Evolutionary conservation across 2,113 vertebrate species (phyloP).

Genomic region (Oreamnos americanus): DNA sequence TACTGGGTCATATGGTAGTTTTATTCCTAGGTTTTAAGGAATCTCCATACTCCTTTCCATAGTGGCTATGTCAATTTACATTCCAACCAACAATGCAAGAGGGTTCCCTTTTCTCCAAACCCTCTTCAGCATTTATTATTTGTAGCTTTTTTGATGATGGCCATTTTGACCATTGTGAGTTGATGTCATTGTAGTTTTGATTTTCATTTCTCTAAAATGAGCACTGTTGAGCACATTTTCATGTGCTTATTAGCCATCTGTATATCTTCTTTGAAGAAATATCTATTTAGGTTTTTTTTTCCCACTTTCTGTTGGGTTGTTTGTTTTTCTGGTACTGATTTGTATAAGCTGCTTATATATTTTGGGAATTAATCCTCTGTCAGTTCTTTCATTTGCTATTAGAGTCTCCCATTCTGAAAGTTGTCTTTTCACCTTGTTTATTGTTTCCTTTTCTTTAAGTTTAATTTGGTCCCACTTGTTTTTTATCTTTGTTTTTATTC

Average conservation of each 20-base stretch:
- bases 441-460: not conserved
- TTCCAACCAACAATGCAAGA: not conserved
- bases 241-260: not conserved
- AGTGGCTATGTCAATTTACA: not conserved
- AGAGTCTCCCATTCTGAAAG: not conserved
- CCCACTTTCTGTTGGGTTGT: not conserved
- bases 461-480: not conserved
- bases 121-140: not conserved
- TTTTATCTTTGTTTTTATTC: not conserved
- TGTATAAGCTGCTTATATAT: not conserved
- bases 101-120: not conserved
- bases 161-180: not conserved
- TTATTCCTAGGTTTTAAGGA: not conserved
- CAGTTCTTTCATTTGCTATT: not conserved
- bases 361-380: not conserved
- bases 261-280: not conserved
- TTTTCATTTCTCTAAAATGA: not conserved
- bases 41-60: not conserved
- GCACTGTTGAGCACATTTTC: not conserved
- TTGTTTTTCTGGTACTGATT: not conserved
- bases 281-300: not conserved
- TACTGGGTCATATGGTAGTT: not conserved
- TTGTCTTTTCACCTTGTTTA: not conserved
- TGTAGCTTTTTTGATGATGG: not conserved
- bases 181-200: not conserved